phyloP scores from a whole-genome alignment of 2,113 vertebrate genomes.

The Plectropomus leopardus region DNA sequence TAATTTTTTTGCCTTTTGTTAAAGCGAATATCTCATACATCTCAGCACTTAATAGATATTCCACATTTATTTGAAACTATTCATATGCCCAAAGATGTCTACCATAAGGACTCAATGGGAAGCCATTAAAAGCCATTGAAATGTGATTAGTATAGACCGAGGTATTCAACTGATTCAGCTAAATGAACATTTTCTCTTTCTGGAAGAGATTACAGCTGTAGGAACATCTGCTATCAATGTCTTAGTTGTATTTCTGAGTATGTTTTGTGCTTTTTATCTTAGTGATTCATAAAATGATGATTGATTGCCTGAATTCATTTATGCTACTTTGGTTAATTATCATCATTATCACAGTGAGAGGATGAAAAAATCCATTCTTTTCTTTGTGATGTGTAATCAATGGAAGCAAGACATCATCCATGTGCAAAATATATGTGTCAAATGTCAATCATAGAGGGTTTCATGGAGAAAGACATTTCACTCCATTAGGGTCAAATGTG shows the following conservation, averaged over 20 bases:
- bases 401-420: conserved; percentile 37
- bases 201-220: conserved; percentile 74
- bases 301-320: conserved; percentile 79
- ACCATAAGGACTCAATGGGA: conserved; percentile 35
- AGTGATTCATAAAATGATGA: conserved; percentile 65
- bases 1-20: background rate
- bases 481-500: conserved; percentile 20
- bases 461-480: conserved; percentile 29
- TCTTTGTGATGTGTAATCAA: conserved; percentile 46
- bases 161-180: conserved; percentile 72
- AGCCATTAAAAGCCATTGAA: conserved; percentile 60
- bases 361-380: conserved; percentile 60
- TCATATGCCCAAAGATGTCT: conserved; percentile 20
- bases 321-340: conserved; percentile 71
- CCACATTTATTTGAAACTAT: conserved; percentile 28
- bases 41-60: conserved; percentile 11
- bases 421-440: conserved; percentile 24
- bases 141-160: conserved; percentile 60
- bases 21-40: background rate
- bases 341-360: conserved; percentile 63
- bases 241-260: conserved; percentile 67
- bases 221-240: conserved; percentile 78
- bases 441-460: conserved; percentile 14
- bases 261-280: conserved; percentile 70
- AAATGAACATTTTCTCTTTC: conserved; percentile 70